Percentiles rank a stretch among this genome's conserved stretches.
These are phyloP conservation scores for Bovichtus variegatus DNA, from an alignment of 2,797 vertebrate species.

Conservation along the genomic window DNA sequence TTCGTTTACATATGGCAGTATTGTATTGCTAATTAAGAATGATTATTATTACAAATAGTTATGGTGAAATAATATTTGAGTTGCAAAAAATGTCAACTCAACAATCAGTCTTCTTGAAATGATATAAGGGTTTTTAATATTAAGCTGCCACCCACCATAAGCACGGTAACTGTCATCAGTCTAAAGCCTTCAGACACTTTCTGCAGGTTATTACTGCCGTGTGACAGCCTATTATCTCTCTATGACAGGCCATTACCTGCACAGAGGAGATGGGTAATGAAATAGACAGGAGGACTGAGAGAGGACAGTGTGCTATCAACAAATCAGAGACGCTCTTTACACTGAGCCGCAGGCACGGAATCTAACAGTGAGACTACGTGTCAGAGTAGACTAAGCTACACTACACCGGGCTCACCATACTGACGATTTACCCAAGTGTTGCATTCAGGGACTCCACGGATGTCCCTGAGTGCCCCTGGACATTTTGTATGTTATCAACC, in stretches of 20 bases:
- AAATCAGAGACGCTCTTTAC: constrained; percentile 72
- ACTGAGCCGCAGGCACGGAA: constrained; percentile 21
- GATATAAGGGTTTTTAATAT: constrained; percentile 41
- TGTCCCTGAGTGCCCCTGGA: too few relatives aligned
- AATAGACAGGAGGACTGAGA: constrained; percentile 68
- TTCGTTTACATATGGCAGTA: background rate
- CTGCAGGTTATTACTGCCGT: constrained; percentile 73
- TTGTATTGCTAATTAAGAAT: constrained; percentile 3
- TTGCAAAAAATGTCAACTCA: constrained; percentile 22
- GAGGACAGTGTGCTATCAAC: constrained; percentile 70
- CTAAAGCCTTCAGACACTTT: constrained; percentile 51
- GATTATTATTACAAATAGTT: constrained; percentile 13
- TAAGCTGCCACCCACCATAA: constrained; percentile 52
- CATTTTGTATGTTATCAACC: too few relatives aligned
- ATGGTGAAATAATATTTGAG: constrained; percentile 32
- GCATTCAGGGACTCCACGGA: constrained; percentile 4
- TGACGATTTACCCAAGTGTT: background rate
- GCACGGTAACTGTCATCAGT: constrained; percentile 55
- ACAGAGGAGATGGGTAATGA: constrained; percentile 74
- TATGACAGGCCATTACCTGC: constrained; percentile 80
- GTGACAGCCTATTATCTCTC: constrained; percentile 78
- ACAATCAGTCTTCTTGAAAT: constrained; percentile 14
- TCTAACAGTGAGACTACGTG: constrained; percentile 20
- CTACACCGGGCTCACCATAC: background rate
- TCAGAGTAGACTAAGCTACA: constrained; percentile 17